Percentiles rank a stretch among this genome's conserved stretches.
Evolutionary conservation across 1,140 invertebrate species (phyloP).

Genomic region (Drosophila cardini): DNA sequence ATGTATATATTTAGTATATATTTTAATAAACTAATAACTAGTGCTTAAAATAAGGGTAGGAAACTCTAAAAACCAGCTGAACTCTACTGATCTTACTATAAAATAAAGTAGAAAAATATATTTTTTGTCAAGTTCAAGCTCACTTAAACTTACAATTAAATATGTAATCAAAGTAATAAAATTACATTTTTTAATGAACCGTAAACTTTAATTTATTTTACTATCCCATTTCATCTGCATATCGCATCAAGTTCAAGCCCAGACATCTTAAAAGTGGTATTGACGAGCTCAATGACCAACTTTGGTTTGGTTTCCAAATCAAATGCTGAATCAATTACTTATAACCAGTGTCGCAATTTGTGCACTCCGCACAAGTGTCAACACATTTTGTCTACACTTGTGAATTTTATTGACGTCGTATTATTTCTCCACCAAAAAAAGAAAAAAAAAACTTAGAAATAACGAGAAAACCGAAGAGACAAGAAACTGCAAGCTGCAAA

Average conservation of each 20-base stretch:
- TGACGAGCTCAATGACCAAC: constrained; percentile 9
- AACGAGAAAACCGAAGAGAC: constrained; percentile 30
- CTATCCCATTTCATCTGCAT: too few species aligned
- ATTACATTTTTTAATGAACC: too few species aligned
- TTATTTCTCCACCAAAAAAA: constrained; percentile 49
- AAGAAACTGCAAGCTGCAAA: constrained; percentile 38
- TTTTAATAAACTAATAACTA: too few species aligned
- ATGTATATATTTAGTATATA: too few species aligned
- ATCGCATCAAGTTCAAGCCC: constrained; percentile 40
- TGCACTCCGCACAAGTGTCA: constrained; percentile 41
- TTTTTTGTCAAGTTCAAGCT: too few species aligned
- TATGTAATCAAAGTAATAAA: too few species aligned
- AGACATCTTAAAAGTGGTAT: background rate
- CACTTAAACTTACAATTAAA: too few species aligned
- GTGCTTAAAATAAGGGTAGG: too few species aligned
- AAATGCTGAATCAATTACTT: constrained; percentile 36
- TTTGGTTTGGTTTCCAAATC: constrained; percentile 15
- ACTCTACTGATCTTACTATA: too few species aligned
- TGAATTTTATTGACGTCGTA: constrained; percentile 38
- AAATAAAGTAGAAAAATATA: too few species aligned
- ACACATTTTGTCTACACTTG: constrained; percentile 47
- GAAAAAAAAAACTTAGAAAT: constrained; percentile 12
- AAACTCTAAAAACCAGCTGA: too few species aligned
- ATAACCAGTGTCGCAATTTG: constrained; percentile 46
- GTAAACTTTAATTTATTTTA: too few species aligned